Percentiles rank a stretch among this genome's conserved stretches.
Conservation (phyloP, 2,888 invertebrate species). For the Eupithecia dodoneata region DNA sequence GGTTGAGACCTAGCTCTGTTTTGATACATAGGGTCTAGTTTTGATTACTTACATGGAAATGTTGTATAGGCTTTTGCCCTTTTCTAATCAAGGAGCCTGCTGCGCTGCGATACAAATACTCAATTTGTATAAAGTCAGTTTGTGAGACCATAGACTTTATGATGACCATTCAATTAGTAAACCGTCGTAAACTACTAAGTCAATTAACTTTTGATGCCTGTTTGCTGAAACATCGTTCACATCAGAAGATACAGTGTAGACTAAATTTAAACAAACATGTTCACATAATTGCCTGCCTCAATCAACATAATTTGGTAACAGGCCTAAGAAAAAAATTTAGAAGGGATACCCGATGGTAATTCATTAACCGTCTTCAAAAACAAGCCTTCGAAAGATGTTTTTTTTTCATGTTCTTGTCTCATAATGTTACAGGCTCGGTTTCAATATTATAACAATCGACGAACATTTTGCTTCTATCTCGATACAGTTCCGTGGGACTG, state of each 20-base stretch:
- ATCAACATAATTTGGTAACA: too few relatives aligned
- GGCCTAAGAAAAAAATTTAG: too few relatives aligned
- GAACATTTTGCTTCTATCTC: too few relatives aligned
- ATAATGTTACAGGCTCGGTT: too few relatives aligned
- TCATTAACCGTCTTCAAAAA: too few relatives aligned
- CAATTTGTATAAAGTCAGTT: not conserved
- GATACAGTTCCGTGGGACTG: too few relatives aligned
- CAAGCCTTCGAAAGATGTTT: too few relatives aligned
- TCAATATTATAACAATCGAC: too few relatives aligned
- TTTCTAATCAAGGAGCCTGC: not conserved
- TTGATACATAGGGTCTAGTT: not conserved
- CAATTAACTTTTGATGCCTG: not conserved
- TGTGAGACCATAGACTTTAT: not conserved
- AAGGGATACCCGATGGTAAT: too few relatives aligned
- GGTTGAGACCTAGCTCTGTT: not conserved
- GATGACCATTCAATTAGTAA: not conserved
- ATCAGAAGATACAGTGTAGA: not conserved
- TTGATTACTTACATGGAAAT: not conserved
- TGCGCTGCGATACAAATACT: too few relatives aligned
- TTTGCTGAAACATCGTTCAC: not conserved
- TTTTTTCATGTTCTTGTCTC: too few relatives aligned
- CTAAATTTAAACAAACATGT: not conserved
- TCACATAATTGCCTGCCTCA: not conserved
- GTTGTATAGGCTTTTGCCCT: not conserved
- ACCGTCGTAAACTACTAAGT: not conserved